Base-by-base conservation (phyloP, 2,113 vertebrate species). In the Neolamprologus modestus region DNA sequence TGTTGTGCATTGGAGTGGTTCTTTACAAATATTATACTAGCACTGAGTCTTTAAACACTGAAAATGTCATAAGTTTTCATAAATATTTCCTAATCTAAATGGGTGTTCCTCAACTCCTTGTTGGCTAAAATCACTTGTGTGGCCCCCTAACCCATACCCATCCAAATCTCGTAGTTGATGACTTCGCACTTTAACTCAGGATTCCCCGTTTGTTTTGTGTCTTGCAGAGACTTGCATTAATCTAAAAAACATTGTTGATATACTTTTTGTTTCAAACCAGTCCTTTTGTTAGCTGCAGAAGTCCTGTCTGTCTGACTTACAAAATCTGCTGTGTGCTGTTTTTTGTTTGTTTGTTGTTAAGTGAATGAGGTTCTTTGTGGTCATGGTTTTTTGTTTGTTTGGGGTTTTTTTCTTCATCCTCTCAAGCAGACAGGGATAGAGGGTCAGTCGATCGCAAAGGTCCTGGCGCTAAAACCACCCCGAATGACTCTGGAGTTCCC, bases 351-450 rank as follows among this genome's bases (percentile, higher is more conserved):
- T 66, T 40, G 59, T 86, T 76, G 68, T 40, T 28, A 31, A 78
- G n/a, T 76, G 19, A 82, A 26, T 86, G 8, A 71, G 76, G 47
- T 63, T 35, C 31, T 63, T 63, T 63, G 17, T 63, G 31, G 9
- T 66, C 61, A 66, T 66, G 59, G 59, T 31, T 61, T 61, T 61
- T 33, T 7, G 28, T 63, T 35, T 35, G 57, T 63, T 63, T 63
- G 24, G 1, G 1, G 0, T 35, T 35, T 5, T 28, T 37, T 66
- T 66, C 33, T 66, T 66, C 17, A 6, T 35, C 61, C 4, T 35
- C 31, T 66, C 31, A n/a, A 37, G 61, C 61, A 76, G 95, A 96
- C 8, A 95, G 92, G 84, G 95, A 95, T 9, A 95, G 93, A 84
- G 81, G 71, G 17, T 59, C 9, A 88, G 87, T 37, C 4, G 96